Conservation (phyloP, 2,888 invertebrate genomes). For the Campoletis raptor region DNA sequence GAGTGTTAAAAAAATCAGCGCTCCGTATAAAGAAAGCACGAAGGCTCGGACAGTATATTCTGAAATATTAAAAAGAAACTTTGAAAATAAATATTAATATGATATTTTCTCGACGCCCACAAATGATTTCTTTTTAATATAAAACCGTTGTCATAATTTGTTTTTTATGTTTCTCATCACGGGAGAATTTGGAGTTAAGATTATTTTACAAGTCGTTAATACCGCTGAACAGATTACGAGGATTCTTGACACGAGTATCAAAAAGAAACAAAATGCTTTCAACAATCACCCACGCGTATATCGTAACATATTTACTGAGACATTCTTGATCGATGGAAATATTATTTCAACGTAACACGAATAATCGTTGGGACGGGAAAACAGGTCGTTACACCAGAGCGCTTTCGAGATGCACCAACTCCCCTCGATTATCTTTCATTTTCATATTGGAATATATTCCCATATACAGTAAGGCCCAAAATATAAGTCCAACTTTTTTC, state of each 20-base stretch:
- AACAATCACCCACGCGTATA: slow-evolving; percentile 3
- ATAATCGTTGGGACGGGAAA: slow-evolving; percentile 28
- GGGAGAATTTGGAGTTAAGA: neutral
- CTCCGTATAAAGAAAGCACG: slow-evolving; percentile 46
- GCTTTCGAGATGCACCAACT: slow-evolving; percentile 19
- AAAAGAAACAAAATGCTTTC: slow-evolving; percentile 6
- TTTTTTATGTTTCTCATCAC: neutral
- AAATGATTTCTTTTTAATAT: too few relatives aligned
- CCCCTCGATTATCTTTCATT: slow-evolving; percentile 13
- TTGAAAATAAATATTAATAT: neutral
- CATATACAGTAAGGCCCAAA: neutral
- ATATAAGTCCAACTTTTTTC: neutral
- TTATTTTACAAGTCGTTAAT: slow-evolving; percentile 21
- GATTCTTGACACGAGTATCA: neutral
- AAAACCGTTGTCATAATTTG: neutral
- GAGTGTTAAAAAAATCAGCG: neutral
- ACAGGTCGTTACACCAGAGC: slow-evolving; percentile 28
- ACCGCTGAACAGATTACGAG: neutral
- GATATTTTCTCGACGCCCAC: slow-evolving; percentile 13
- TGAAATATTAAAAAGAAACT: slow-evolving; percentile 12
- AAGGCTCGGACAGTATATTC: slow-evolving; percentile 1
- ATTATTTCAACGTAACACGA: slow-evolving; percentile 17
- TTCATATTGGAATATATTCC: slow-evolving; percentile 1
- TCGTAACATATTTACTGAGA: slow-evolving; percentile 1
- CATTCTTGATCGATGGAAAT: slow-evolving; percentile 43